These are phyloP conservation scores for Oreochromis mossambicus DNA, from an alignment of 2,797 vertebrate genomes.

Conservation along the genomic window DNA sequence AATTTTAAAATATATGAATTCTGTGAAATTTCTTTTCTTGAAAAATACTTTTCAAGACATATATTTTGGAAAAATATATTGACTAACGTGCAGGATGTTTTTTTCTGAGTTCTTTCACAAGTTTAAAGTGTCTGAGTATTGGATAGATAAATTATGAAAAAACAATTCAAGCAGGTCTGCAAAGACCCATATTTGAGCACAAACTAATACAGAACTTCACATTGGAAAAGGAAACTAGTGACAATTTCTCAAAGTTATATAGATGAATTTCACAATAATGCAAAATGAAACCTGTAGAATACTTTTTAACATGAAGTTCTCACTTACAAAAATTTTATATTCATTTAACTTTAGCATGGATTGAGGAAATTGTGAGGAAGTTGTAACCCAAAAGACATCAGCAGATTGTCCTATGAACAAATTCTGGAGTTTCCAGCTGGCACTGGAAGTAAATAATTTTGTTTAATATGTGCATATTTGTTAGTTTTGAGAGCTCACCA, in stretches of 20 bases:
- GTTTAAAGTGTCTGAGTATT: background rate
- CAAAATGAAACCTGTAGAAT: background rate
- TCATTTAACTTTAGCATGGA: background rate
- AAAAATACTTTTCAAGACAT: background rate
- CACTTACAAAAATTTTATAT: background rate
- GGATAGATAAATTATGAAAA: background rate
- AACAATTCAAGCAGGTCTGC: background rate
- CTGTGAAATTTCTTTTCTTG: background rate
- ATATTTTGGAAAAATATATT: background rate
- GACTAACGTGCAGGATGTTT: background rate
- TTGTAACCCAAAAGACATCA: background rate
- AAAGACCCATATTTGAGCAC: background rate
- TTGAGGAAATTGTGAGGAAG: background rate
- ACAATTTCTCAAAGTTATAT: background rate
- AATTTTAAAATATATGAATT: background rate
- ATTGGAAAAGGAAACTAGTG: background rate
- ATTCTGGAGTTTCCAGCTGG: background rate
- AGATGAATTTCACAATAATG: background rate
- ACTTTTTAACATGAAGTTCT: background rate
- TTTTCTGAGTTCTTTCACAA: background rate
- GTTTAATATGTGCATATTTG: background rate
- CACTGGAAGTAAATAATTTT: background rate
- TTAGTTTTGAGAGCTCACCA: background rate
- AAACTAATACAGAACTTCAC: background rate
- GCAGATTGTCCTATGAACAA: background rate